Evolutionary conservation across 2,113 vertebrate genomes (phyloP).

Genomic region (Shinisaurus crocodilurus): DNA sequence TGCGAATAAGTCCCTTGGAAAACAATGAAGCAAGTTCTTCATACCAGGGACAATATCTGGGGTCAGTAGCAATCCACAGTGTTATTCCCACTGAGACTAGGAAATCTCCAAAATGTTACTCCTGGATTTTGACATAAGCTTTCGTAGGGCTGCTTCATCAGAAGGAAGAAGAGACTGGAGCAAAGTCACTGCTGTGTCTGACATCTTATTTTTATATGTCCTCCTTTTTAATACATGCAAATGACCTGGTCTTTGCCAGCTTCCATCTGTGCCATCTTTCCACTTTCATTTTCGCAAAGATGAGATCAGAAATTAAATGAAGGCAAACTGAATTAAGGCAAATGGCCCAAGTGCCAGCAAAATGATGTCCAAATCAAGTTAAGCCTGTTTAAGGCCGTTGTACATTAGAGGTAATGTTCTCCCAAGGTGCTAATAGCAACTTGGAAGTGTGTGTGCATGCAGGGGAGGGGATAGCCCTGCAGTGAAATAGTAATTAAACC

Average conservation of each 20-base stretch:
- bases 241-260: conserved; percentile 8
- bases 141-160: neutral
- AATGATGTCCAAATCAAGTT: conserved; percentile 2
- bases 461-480: no score
- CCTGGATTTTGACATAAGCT: neutral
- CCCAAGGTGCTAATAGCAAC: neutral
- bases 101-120: no score
- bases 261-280: neutral
- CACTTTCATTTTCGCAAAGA: neutral
- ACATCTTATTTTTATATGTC: neutral
- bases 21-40: no score
- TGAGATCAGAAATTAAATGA: neutral
- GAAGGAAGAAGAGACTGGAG: neutral
- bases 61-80: no score
- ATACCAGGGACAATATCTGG: no score
- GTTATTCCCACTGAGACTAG: no score
- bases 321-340: neutral
- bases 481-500: neutral
- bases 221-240: neutral
- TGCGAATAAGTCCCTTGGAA: no score
- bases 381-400: neutral
- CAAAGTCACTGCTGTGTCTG: neutral
- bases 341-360: neutral
- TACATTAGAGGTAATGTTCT: neutral
- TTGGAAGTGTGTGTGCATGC: no score